Percentiles rank a stretch among this genome's conserved stretches.
Conservation (phyloP, 2,113 vertebrate species). For the Erinaceus europaeus region DNA sequence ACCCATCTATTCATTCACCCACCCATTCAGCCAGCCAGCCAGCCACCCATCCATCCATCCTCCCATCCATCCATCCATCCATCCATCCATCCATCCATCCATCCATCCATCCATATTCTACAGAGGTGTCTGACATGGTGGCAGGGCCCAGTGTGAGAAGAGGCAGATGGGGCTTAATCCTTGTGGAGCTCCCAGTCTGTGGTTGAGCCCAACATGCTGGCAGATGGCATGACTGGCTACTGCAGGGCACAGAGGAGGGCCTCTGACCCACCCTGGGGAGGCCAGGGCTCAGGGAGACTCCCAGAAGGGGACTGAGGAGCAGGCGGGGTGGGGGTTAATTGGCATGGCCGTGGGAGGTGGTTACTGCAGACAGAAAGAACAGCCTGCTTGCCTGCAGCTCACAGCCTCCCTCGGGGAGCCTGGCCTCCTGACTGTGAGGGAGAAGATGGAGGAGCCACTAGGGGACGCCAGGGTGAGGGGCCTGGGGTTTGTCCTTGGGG, state of each 20-base stretch:
- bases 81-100: no score
- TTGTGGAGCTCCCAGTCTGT: neutral
- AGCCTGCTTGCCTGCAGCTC: neutral
- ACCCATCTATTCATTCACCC: neutral
- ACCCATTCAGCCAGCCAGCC: no score
- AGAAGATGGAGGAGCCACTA: accelerated
- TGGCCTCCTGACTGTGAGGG: no score
- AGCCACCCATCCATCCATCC: neutral
- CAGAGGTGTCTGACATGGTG: no score
- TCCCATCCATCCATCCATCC: neutral
- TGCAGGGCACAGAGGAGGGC: neutral
- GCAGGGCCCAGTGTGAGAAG: neutral
- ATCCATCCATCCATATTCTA: no score
- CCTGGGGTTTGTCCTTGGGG: no score
- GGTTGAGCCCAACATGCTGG: neutral
- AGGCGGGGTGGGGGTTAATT: neutral
- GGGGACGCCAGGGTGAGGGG: neutral
- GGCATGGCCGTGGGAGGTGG: neutral
- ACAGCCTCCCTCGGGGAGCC: accelerated
- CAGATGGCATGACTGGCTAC: neutral
- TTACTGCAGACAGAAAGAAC: neutral
- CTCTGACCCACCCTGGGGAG: neutral
- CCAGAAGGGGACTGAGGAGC: neutral
- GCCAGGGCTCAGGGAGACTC: neutral
- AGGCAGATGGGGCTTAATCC: neutral